Percentiles rank a stretch among this genome's conserved stretches.
Conservation (phyloP, 2,797 vertebrate genomes). For the Rhynchonycteris naso region DNA sequence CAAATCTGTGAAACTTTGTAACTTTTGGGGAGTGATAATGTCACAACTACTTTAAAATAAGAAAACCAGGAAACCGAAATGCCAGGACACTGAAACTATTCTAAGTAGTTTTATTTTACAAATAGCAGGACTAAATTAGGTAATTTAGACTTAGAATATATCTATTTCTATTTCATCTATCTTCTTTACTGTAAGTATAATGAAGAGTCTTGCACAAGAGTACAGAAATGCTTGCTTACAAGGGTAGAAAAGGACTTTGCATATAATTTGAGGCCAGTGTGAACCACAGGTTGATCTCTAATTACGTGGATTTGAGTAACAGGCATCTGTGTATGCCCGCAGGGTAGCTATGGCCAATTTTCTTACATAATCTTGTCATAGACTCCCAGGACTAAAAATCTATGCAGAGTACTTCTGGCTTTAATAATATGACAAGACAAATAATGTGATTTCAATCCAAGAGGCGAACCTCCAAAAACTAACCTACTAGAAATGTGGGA, state of each 20-base stretch:
- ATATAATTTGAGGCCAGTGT: background rate
- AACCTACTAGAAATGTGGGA: background rate
- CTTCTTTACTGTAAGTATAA: background rate
- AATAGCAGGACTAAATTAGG: background rate
- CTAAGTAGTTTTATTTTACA: background rate
- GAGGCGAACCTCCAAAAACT: background rate
- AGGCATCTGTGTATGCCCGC: background rate
- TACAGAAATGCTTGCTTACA: background rate
- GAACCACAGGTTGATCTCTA: background rate
- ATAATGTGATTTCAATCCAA: background rate
- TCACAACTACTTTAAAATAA: constrained; percentile 4
- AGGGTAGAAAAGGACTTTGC: background rate
- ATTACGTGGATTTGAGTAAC: background rate
- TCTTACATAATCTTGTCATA: background rate
- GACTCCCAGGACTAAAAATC: background rate
- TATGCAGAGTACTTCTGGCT: background rate
- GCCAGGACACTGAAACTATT: background rate
- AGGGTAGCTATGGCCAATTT: background rate
- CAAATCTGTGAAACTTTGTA: constrained; percentile 8
- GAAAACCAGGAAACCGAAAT: background rate
- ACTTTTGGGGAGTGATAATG: background rate
- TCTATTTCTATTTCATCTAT: background rate
- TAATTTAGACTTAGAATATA: background rate
- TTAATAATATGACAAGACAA: background rate
- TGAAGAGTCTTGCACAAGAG: background rate